Percentiles rank a stretch among this genome's conserved stretches.
These are phyloP conservation scores for Austrolebias charrua DNA, from an alignment of 2,797 vertebrate genomes.

Conservation along the genomic window DNA sequence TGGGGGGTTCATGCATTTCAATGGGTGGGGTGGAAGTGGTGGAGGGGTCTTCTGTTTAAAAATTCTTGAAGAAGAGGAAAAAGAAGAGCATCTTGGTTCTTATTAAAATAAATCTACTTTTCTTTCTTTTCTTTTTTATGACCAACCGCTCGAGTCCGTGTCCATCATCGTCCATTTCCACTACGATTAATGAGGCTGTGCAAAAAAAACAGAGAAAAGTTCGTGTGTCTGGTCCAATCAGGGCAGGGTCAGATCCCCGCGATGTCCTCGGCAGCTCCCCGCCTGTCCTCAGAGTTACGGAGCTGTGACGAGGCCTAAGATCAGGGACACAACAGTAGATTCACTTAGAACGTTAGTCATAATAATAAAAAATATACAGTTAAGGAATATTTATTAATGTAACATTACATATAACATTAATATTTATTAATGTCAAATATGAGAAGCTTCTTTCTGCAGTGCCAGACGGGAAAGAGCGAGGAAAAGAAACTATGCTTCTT, in stretches of 20 bases:
- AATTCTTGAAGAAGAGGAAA: slow-evolving; percentile 83
- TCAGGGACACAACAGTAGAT: slow-evolving; percentile 18
- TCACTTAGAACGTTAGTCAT: background rate
- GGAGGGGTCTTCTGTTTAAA: slow-evolving; percentile 66
- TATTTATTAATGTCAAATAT: too few species aligned
- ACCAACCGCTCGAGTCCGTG: slow-evolving; percentile 83
- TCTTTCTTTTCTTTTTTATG: slow-evolving; percentile 45
- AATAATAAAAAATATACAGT: too few species aligned
- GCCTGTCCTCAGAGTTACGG: slow-evolving; percentile 64
- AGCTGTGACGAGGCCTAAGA: slow-evolving; percentile 40
- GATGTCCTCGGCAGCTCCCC: slow-evolving; percentile 61
- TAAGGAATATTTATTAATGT: too few species aligned
- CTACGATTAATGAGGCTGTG: slow-evolving; percentile 95
- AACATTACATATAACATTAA: too few species aligned
- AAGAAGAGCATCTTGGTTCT: slow-evolving; percentile 83
- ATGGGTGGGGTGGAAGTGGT: slow-evolving; percentile 10
- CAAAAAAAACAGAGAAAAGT: slow-evolving; percentile 80
- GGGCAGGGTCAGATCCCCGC: slow-evolving; percentile 86
- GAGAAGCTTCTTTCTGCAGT: too few species aligned
- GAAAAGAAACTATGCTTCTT: too few species aligned
- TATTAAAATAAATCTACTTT: slow-evolving; percentile 98
- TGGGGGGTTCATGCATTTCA: slow-evolving; percentile 85
- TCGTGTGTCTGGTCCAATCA: slow-evolving; percentile 94
- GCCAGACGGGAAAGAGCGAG: too few species aligned
- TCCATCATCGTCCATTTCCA: slow-evolving; percentile 89